Conservation (phyloP, 2,888 invertebrate species). For the Drosophila helvetica region DNA sequence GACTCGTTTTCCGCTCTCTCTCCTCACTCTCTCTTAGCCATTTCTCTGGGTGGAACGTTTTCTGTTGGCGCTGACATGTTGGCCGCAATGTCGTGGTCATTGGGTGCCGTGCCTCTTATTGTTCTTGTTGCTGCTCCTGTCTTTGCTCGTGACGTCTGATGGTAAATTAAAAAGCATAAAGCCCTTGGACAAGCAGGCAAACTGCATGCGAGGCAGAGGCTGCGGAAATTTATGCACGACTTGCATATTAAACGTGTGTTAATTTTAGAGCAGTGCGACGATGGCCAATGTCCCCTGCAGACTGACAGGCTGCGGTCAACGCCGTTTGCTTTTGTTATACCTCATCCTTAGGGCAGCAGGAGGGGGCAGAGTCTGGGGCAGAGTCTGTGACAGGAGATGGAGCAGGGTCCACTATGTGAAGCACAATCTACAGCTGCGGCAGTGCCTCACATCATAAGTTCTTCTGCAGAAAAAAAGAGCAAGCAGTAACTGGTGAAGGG, state of each 20-base stretch:
- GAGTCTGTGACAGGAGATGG: too few relatives aligned
- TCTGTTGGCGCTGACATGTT: slow-evolving; percentile 65
- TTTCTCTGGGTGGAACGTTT: background rate
- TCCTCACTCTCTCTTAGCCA: background rate
- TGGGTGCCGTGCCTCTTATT: slow-evolving; percentile 26
- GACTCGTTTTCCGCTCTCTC: slow-evolving; percentile 12
- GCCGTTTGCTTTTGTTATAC: slow-evolving; percentile 31
- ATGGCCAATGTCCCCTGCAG: slow-evolving; percentile 8
- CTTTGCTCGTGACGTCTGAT: slow-evolving; percentile 66
- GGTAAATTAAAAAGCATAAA: slow-evolving; percentile 78
- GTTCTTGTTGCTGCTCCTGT: slow-evolving; percentile 8
- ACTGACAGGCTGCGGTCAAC: slow-evolving; percentile 50
- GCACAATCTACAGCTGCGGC: too few relatives aligned
- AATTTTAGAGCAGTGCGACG: slow-evolving; percentile 72
- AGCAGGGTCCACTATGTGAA: too few relatives aligned
- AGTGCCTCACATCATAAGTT: background rate
- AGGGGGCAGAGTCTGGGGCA: background rate
- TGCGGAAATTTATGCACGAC: slow-evolving; percentile 74
- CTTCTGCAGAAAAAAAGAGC: background rate
- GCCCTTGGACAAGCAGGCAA: slow-evolving; percentile 1
- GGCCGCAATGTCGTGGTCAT: slow-evolving; percentile 62
- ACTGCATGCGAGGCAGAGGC: background rate
- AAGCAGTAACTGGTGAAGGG: too few relatives aligned
- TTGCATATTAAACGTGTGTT: slow-evolving; percentile 80
- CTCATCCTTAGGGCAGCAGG: background rate